Percentiles rank a stretch among this genome's conserved stretches.
Conservation (phyloP, 2,888 invertebrate genomes). For the Emmelina monodactyla region DNA sequence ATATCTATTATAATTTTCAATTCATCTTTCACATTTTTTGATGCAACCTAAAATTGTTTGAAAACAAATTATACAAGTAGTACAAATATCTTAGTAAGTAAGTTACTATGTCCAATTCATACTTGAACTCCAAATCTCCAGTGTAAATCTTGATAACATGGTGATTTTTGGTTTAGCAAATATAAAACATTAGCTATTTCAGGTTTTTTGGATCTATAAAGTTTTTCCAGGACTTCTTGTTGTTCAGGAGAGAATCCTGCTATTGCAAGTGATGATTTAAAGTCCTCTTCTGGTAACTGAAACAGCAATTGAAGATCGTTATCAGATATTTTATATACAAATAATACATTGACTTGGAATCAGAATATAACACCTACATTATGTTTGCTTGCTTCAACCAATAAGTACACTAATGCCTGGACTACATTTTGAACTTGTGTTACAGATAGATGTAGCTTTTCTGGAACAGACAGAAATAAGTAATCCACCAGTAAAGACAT, state of each 20-base stretch:
- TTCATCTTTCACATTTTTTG: constrained; percentile 29
- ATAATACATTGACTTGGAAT: no score
- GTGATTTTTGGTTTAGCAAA: constrained; percentile 45
- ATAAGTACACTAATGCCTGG: constrained; percentile 76
- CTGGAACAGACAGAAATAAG: no score
- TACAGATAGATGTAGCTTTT: constrained; percentile 65
- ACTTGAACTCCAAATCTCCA: constrained; percentile 60
- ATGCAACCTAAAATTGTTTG: constrained; percentile 33
- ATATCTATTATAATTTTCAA: constrained; percentile 43
- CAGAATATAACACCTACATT: no score
- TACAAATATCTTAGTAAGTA: neutral
- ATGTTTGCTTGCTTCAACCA: constrained; percentile 75
- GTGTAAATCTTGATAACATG: constrained; percentile 42
- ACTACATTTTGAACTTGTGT: constrained; percentile 69
- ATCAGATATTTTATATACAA: neutral
- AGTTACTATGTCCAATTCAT: constrained; percentile 4
- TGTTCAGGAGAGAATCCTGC: constrained; percentile 70
- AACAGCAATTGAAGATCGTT: no score
- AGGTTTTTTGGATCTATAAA: constrained; percentile 63
- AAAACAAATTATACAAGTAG: neutral
- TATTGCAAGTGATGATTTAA: constrained; percentile 46
- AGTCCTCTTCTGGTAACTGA: constrained; percentile 46
- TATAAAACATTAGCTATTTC: constrained; percentile 60
- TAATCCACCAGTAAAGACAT: no score
- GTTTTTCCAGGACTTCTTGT: constrained; percentile 64